Evolutionary conservation across 2,113 vertebrate species (phyloP).

Genomic region (Camelus dromedarius): DNA sequence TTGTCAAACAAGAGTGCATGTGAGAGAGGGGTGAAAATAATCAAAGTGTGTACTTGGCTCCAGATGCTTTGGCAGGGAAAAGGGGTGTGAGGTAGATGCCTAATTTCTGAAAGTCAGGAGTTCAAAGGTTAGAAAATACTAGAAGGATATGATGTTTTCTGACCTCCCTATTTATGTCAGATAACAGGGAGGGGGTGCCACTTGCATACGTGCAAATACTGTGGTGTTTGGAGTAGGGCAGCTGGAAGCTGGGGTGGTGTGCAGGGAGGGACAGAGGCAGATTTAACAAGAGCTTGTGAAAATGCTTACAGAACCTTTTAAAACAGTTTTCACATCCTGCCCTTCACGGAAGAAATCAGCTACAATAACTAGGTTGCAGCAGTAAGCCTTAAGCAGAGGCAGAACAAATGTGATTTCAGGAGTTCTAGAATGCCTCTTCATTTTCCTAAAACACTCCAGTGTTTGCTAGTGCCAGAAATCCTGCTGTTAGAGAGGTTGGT

Average conservation of each 20-base stretch:
- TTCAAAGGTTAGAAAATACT: not conserved
- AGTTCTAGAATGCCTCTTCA: not conserved
- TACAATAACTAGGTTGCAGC: not conserved
- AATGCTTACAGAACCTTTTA: not conserved
- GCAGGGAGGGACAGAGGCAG: not conserved
- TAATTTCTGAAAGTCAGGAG: not conserved
- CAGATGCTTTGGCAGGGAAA: not conserved
- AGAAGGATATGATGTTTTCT: not conserved
- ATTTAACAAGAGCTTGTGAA: not conserved
- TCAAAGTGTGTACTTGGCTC: not conserved
- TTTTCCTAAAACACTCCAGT: not conserved
- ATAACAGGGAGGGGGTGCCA: not conserved
- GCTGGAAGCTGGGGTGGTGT: not conserved
- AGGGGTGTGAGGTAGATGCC: not conserved
- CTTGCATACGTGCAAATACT: not conserved
- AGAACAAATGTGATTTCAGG: not conserved
- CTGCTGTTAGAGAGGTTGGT: not conserved
- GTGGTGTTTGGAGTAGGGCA: not conserved
- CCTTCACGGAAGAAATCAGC: not conserved
- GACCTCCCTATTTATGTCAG: not conserved
- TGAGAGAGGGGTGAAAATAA: not conserved
- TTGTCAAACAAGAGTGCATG: not conserved
- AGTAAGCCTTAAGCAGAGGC: not conserved
- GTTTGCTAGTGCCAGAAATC: not conserved
- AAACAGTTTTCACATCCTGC: not conserved